These are phyloP conservation scores for Leptopilina myrica DNA, from an alignment of 2,888 invertebrate species.

Conservation along the genomic window DNA sequence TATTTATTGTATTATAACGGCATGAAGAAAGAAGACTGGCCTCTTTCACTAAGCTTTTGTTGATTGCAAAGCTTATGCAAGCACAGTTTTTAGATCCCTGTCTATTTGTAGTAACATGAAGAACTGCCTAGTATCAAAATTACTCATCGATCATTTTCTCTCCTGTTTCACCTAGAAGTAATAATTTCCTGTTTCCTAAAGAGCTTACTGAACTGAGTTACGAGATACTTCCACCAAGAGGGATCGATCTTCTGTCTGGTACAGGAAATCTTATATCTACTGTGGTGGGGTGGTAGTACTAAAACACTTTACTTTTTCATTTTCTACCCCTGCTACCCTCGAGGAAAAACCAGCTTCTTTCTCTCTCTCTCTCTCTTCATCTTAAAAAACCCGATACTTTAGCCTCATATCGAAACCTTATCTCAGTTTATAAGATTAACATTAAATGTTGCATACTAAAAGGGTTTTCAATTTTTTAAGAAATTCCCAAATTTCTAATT, in stretches of 20 bases:
- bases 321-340: slow-evolving; percentile 56
- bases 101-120: slow-evolving; percentile 36
- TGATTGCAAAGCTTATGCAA: slow-evolving; percentile 36
- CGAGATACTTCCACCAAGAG: slow-evolving; percentile 70
- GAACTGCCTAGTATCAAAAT: slow-evolving; percentile 60
- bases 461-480: too few relatives aligned
- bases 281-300: slow-evolving; percentile 50
- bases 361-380: background rate
- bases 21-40: background rate
- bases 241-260: slow-evolving; percentile 69
- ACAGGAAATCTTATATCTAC: slow-evolving; percentile 64
- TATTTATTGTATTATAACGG: too few relatives aligned
- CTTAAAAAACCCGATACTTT: slow-evolving; percentile 28
- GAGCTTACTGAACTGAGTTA: slow-evolving; percentile 73
- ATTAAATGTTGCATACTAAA: background rate
- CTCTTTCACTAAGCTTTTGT: slow-evolving; percentile 18
- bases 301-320: slow-evolving; percentile 63
- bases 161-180: slow-evolving; percentile 67
- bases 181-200: slow-evolving; percentile 75
- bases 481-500: too few relatives aligned
- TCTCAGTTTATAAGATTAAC: background rate
- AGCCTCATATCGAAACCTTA: slow-evolving; percentile 4
- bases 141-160: slow-evolving; percentile 70
- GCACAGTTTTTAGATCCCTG: slow-evolving; percentile 27
- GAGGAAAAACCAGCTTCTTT: slow-evolving; percentile 45